These are phyloP conservation scores for Alethe castanea DNA, from an alignment of 2,113 vertebrate genomes.

Conservation along the genomic window DNA sequence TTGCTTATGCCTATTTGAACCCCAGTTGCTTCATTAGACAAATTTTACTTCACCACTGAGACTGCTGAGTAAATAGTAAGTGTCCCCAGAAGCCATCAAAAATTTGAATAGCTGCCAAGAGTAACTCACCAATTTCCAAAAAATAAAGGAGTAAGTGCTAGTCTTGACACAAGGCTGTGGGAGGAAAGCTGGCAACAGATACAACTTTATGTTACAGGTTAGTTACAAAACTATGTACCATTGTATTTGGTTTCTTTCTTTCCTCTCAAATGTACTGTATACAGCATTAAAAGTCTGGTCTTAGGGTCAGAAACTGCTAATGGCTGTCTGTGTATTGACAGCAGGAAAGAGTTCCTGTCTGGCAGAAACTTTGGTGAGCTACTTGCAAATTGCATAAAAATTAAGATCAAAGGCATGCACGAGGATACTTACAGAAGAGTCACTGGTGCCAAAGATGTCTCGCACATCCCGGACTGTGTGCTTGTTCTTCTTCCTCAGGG, in stretches of 20 bases:
- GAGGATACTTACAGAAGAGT: conserved; percentile 73
- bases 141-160: conserved; percentile 3
- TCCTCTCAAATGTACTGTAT: background rate
- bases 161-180: background rate
- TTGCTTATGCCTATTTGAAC: background rate
- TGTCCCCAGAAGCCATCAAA: background rate
- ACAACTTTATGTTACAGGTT: background rate
- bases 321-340: background rate
- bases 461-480: conserved; percentile 86
- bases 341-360: background rate
- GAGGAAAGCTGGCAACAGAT: background rate
- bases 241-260: background rate
- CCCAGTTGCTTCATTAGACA: background rate
- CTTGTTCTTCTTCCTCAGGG: conserved; percentile 85
- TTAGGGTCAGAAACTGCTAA: background rate
- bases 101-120: background rate
- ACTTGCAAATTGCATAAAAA: background rate
- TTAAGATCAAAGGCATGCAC: background rate
- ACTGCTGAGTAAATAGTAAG: conserved; percentile 13
- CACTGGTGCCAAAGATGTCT: conserved; percentile 83
- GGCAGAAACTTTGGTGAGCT: background rate
- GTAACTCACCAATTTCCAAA: conserved; percentile 22
- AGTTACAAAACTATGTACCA: background rate
- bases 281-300: background rate
- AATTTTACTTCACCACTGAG: background rate